Conservation (phyloP, 2,113 vertebrate genomes). For the Strigops habroptila region DNA sequence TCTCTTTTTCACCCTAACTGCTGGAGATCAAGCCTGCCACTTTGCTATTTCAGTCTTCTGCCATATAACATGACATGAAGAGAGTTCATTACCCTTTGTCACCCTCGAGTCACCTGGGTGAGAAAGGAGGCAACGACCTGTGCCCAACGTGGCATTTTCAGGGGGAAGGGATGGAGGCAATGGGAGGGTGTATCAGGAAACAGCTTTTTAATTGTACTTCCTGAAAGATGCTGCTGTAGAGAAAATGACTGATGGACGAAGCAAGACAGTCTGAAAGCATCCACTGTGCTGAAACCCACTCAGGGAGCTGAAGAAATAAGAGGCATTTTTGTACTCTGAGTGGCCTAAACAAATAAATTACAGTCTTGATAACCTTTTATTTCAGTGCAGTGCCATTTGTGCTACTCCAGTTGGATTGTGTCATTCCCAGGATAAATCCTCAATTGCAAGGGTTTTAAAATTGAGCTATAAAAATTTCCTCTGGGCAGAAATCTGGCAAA, state of each 20-base stretch:
- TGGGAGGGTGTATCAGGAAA: neutral
- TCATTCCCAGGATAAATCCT: conserved; percentile 61
- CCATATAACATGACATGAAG: conserved; percentile 42
- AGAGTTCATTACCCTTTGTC: conserved; percentile 41
- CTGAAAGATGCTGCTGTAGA: conserved; percentile 13
- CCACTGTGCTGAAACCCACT: neutral
- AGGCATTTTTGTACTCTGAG: conserved; percentile 43
- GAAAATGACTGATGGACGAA: conserved; percentile 35
- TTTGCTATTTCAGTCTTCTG: neutral
- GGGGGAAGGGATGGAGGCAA: neutral
- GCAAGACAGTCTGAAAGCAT: conserved; percentile 20
- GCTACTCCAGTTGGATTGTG: conserved; percentile 42
- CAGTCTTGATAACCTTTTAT: conserved; percentile 56
- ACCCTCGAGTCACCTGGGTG: neutral
- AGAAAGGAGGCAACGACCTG: conserved; percentile 10
- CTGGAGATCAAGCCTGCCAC: conserved; percentile 66
- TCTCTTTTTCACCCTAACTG: conserved; percentile 66
- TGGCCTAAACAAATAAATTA: conserved; percentile 71
- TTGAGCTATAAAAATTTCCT: conserved; percentile 67
- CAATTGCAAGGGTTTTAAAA: conserved; percentile 63
- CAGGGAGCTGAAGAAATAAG: conserved; percentile 35
- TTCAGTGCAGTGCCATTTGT: conserved; percentile 55
- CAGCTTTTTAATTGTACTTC: neutral
- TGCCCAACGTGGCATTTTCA: neutral
- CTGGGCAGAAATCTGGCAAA: conserved; percentile 60